Evolutionary conservation across 2,888 invertebrate species (phyloP), one percentile per base, ranked within the genome.

Genomic region (Deilephila elpenor): DNA sequence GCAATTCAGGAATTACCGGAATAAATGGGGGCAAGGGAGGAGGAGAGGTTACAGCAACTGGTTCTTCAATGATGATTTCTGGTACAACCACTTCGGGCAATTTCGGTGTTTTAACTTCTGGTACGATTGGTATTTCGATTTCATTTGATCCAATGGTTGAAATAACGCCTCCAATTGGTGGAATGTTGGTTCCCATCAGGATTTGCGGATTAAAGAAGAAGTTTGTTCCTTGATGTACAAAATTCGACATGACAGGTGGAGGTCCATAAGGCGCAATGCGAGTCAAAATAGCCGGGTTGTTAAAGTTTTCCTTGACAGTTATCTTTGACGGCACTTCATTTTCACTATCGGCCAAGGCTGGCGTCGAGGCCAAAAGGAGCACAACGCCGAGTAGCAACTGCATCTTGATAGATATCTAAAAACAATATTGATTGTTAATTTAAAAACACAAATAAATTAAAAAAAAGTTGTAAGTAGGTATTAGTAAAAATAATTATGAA

Each of bases 121-220:
- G 53, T 56, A 34, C 34, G n/a, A 25, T 25, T 25, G 62, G 34
- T 14, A 34, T 53, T 17, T 32, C 53, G 6, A 14, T 32, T 3
- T 32, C 20, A 20, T 59, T 25, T 76, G 78, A 75, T 19, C 78
- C 73, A 37, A 80, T 72, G 56, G 78, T 62, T 59, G 77, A 67
- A 29, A 81, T 76, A 25, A 80, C 67, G 71, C 70, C 44, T 74
- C 82, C 79, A 11, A 80, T 70, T 51, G 73, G 81, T 32, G 80
- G 78, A 61, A 79, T 72, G 19, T 71, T 59, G 19, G 25, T 62
- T 14, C 62, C 73, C 59, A 85, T 64, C 56, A 81, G 64, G 37
- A 85, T 74, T 59, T 83, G 81, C 64, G 88, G 86, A 59, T 88
- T 86, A 67, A 87, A 87, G 74, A 83, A 88, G 56, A 87, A 79